Conservation (phyloP, 2,888 invertebrate genomes). For the Oeneis ivallda region DNA sequence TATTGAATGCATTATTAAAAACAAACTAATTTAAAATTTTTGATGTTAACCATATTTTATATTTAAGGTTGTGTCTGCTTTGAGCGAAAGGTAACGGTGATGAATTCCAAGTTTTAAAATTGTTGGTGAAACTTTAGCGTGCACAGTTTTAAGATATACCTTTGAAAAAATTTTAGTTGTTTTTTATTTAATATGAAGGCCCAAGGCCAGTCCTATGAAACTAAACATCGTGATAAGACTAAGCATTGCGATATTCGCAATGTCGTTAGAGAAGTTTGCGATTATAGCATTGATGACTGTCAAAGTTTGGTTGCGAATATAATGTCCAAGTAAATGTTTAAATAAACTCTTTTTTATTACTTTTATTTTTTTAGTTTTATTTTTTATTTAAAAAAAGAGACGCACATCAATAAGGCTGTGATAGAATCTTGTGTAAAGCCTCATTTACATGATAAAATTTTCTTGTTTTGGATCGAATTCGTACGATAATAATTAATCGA, state of each 20-base stretch:
- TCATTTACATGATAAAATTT: conserved; percentile 26
- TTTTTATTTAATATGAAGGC: too few species aligned
- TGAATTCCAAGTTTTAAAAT: conserved; percentile 48
- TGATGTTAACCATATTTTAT: conserved; percentile 9
- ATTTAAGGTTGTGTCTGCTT: conserved; percentile 45
- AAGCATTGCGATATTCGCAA: too few species aligned
- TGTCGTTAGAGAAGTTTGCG: too few species aligned
- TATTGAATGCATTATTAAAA: not conserved
- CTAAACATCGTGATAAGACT: too few species aligned
- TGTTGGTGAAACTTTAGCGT: conserved; percentile 40
- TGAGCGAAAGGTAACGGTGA: conserved; percentile 50
- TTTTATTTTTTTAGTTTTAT: not conserved
- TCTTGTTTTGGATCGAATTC: not conserved
- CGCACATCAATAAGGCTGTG: conserved; percentile 79
- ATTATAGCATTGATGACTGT: too few species aligned
- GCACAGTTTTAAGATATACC: conserved; percentile 15
- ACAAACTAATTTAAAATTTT: not conserved
- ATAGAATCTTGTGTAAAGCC: conserved; percentile 60
- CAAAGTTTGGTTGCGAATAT: too few species aligned
- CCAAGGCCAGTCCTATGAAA: too few species aligned
- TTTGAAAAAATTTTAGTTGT: not conserved
- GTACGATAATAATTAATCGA: not conserved
- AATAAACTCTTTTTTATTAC: too few species aligned
- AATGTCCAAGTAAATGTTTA: too few species aligned
- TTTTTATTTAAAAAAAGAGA: conserved; percentile 46